Conservation (phyloP, 1,140 invertebrate species). For the Diachasma alloeum region DNA sequence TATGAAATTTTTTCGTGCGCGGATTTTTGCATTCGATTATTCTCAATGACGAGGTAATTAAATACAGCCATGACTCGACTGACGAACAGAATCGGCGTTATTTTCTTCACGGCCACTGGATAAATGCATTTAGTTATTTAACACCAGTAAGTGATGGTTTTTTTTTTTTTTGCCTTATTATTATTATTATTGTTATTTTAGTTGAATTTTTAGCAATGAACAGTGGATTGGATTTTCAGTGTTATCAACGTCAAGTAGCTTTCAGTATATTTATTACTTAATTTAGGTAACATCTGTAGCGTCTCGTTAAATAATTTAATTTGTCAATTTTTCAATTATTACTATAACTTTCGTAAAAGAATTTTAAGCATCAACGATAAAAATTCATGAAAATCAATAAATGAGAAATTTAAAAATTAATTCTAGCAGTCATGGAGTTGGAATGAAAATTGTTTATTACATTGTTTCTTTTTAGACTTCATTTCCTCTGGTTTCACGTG, state of each 20-base stretch:
- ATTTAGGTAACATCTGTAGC: constrained; percentile 30
- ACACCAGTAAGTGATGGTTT: neutral
- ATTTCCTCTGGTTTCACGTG: neutral
- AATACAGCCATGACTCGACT: neutral
- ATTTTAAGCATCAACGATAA: neutral
- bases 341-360: neutral
- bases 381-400: neutral
- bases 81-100: no score
- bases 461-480: neutral
- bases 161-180: no score
- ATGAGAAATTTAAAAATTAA: neutral
- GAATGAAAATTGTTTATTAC: neutral
- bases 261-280: constrained; percentile 11
- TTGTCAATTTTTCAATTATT: neutral
- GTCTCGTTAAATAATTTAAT: constrained; percentile 12
- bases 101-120: neutral
- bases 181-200: neutral
- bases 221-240: neutral
- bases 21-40: neutral
- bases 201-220: neutral
- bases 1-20: neutral
- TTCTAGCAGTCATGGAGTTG: neutral
- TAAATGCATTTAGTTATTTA: neutral
- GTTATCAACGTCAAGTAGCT: constrained; percentile 4
- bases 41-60: neutral